phyloP scores from a whole-genome alignment of 2,888 invertebrate genomes.

The Endomychus coccineus region DNA sequence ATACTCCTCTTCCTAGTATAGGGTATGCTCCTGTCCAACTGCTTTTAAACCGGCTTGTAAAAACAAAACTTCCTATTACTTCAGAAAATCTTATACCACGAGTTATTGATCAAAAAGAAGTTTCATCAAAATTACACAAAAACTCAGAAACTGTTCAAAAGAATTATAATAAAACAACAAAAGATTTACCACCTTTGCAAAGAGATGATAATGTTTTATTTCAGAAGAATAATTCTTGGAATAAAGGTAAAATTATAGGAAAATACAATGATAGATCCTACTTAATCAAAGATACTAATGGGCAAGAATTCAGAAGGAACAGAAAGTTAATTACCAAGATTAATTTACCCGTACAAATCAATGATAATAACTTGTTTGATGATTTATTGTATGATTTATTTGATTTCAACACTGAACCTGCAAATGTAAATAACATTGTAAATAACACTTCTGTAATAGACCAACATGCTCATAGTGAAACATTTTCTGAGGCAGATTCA shows the following conservation, averaged over 20 bases:
- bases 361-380: too few relatives aligned
- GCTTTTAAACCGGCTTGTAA: constrained; percentile 2
- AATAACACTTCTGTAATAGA: too few relatives aligned
- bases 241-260: constrained; percentile 3
- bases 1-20: constrained; percentile 5
- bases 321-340: constrained; percentile 5
- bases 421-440: too few relatives aligned
- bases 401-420: too few relatives aligned
- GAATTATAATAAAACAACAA: constrained; percentile 5
- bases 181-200: constrained; percentile 4
- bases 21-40: too few relatives aligned
- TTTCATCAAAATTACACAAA: neutral
- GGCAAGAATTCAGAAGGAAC: constrained; percentile 5
- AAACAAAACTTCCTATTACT: constrained; percentile 4
- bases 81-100: neutral
- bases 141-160: constrained; percentile 4
- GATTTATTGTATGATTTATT: too few relatives aligned
- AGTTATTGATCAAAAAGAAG: constrained; percentile 2
- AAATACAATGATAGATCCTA: constrained; percentile 6
- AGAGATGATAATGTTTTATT: constrained; percentile 7
- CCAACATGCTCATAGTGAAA: too few relatives aligned
- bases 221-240: constrained; percentile 4
- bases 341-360: too few relatives aligned
- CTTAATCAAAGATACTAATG: constrained; percentile 4
- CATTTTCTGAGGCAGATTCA: too few relatives aligned